Conservation (phyloP, 1,140 invertebrate species). For the Hyposmocoma kahamanoa region DNA sequence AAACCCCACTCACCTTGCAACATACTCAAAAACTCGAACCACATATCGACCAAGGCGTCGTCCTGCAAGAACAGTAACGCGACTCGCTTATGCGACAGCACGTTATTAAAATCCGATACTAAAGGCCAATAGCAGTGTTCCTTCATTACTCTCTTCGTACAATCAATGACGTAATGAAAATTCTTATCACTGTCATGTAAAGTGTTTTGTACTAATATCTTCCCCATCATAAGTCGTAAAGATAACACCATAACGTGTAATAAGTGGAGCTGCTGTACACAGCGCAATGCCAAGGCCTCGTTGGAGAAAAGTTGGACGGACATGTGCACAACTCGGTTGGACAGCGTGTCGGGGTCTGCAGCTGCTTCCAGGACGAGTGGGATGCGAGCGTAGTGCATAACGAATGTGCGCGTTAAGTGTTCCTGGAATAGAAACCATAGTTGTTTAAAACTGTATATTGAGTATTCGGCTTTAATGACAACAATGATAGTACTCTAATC, state of each 20-base stretch:
- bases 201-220: constrained; percentile 90
- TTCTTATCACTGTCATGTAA: constrained; percentile 88
- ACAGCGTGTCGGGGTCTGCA: constrained; percentile 90
- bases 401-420: constrained; percentile 93
- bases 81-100: constrained; percentile 93
- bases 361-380: constrained; percentile 92
- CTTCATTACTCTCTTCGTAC: constrained; percentile 92
- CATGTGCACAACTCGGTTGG: constrained; percentile 97
- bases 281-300: constrained; percentile 89
- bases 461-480: too few species aligned
- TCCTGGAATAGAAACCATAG: constrained; percentile 75
- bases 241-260: constrained; percentile 96
- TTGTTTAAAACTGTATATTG: too few species aligned
- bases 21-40: constrained; percentile 94
- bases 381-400: constrained; percentile 95
- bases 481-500: too few species aligned
- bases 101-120: constrained; percentile 97
- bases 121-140: constrained; percentile 99
- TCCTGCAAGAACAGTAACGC: constrained; percentile 93
- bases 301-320: constrained; percentile 97
- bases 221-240: constrained; percentile 94
- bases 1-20: constrained; percentile 85
- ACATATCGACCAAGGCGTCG: constrained; percentile 90
- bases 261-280: constrained; percentile 92
- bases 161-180: constrained; percentile 94